Evolutionary conservation across 2,797 vertebrate species (phyloP), one percentile per base, ranked within the genome.

Genomic region (Macropodus opercularis): DNA sequence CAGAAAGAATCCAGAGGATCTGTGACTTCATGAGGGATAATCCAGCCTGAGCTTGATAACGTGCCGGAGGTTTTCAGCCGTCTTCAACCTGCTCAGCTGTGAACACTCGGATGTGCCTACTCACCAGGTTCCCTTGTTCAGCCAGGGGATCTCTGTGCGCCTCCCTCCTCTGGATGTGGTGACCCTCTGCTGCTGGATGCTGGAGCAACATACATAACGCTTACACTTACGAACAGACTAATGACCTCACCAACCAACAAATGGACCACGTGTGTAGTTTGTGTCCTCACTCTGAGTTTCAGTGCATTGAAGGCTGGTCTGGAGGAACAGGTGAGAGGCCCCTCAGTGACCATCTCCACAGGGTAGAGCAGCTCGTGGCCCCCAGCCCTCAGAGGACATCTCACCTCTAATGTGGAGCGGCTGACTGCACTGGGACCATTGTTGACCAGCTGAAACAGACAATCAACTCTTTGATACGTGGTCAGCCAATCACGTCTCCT

Each of bases 361-460:
- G 95, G 77, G 12, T 96, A 96, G 79, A 97, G 87, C 58, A 96
- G 88, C 51, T 80, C 78, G 1, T 93, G 91, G 18, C 80, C 84
- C 0, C 90, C 87, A 50, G 90, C 79, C 64, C 67, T 89, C 72
- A 91, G 88, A 18, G 96, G 96, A 73, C 96, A 97, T 47, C 80
- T 91, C 60, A 98, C 84, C 76, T 93, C 89, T 77, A 98, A 75
- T 0, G 84, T 43, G 0, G 93, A 86, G n/a, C 83, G 91, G 85
- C 95, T 95, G 72, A 98, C 94, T 72, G 87, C 85, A 1, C 96
- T 95, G 58, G 96, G 96, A 7, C 96, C 96, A 0, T 92, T 90
- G 71, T 96, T 98, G 83, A 94, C 88, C 86, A 97, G 66, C 96
- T 98, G 83, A 31, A 44, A 68, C 14, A 42, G 22, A 46, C 3